Base-by-base conservation (phyloP, 1,140 invertebrate species). In the Drosophila oshimai region DNA sequence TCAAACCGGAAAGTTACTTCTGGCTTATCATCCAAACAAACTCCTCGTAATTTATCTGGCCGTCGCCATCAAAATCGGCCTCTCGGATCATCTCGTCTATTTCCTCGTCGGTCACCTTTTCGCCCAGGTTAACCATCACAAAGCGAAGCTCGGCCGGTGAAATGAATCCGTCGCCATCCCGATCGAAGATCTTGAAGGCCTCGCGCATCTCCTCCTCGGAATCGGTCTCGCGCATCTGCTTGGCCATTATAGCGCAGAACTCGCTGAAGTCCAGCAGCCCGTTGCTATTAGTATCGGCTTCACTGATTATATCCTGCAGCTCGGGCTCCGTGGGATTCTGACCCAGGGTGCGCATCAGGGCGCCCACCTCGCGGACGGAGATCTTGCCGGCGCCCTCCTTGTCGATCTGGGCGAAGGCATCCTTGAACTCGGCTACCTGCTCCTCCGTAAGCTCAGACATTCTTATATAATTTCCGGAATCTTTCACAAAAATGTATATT, bases 331-430 rank as follows among this genome's bases (percentile, higher is more conserved):
- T 79, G 6, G 72, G 71, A 49, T 75, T 75, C 44, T 84, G 75
- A 2, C 81, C 80, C 36, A 84, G 24, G 0, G 81, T 64, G 1
- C 72, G 72, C 98, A 99, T 99, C 26, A 99, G 97, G 80, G 98
- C 96, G 61, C 97, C 95, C 50, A 99, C 92, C 88, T 99, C 98
- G 46, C 95, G 94, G 3, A 96, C 96, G 1, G 96, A 96, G 90
- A 99, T 98, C 89, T 96, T 93, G 1, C 98, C 98, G 75, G 97
- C 96, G 74, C 97, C 97, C 91, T 98, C 97, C 91, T 97, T 97
- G 91, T 98, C 97, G 89, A 98, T 98, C 47, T 98, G 96, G 75
- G 94, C 94, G 91, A 67, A 92, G 1, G 91, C 90, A 36, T 89
- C 91, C 26, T 78, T 78, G 7, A 90, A 87, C 31, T 91, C 90